Evolutionary conservation across 1,140 invertebrate species (phyloP).

Genomic region (Ditylenchus dipsaci): DNA sequence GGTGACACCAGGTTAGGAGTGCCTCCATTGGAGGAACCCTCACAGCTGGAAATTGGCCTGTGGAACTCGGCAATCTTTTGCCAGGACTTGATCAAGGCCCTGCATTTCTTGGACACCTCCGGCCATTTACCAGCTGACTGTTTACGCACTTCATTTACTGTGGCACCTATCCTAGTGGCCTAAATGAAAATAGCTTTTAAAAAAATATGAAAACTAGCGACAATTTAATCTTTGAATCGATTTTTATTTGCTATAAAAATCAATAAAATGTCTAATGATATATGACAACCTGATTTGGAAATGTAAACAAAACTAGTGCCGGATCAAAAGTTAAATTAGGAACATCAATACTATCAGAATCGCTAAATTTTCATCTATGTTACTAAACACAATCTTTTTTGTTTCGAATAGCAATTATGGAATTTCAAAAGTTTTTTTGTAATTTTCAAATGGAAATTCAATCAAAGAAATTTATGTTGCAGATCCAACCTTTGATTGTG

Average conservation of each 20-base stretch:
- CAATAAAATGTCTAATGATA: no score
- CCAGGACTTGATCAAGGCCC: constrained; percentile 37
- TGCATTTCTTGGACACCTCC: constrained; percentile 40
- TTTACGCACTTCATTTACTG: constrained; percentile 39
- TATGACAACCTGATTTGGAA: no score
- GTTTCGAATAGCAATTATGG: no score
- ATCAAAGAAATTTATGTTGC: no score
- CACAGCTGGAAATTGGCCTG: constrained; percentile 31
- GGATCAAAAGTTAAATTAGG: no score
- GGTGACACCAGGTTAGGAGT: constrained; percentile 37
- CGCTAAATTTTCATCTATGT: no score
- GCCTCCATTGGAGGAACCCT: constrained; percentile 35
- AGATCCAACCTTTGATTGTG: no score
- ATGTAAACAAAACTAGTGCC: no score
- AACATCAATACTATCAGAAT: no score
- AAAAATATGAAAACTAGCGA: neutral
- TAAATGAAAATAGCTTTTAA: constrained; percentile 19
- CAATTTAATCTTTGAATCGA: neutral
- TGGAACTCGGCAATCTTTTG: constrained; percentile 32
- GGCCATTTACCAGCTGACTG: constrained; percentile 21
- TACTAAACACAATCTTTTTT: no score
- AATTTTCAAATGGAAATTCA: no score
- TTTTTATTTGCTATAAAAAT: neutral
- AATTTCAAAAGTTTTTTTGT: no score
- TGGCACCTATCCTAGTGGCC: constrained; percentile 27